Conservation (phyloP, 2,888 invertebrate genomes). For the Aelia acuminata region DNA sequence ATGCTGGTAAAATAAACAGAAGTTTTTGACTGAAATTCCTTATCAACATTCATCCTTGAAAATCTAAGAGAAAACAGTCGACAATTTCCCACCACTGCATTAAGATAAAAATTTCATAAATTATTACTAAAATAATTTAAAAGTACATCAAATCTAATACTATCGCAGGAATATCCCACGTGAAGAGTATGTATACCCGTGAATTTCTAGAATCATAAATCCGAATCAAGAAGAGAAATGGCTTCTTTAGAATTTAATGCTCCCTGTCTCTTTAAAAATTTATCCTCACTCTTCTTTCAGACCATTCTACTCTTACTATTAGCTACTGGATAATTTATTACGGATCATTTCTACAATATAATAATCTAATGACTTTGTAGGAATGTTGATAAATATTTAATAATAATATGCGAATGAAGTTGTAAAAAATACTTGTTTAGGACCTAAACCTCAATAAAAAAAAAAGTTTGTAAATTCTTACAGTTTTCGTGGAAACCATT, state of each 20-base stretch:
- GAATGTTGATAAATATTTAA: background rate
- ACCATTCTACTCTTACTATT: background rate
- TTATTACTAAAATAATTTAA: background rate
- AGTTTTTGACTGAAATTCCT: too few species aligned
- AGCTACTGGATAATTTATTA: background rate
- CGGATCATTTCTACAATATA: background rate
- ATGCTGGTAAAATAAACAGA: too few species aligned
- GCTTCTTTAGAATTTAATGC: constrained; percentile 42
- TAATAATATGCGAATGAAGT: background rate
- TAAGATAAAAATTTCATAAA: too few species aligned
- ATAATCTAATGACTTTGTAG: background rate
- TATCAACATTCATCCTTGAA: too few species aligned
- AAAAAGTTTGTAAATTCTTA: too few species aligned
- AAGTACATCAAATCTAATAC: background rate
- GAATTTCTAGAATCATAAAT: constrained; percentile 41
- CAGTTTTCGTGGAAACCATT: too few species aligned
- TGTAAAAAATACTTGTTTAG: too few species aligned
- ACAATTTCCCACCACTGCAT: too few species aligned
- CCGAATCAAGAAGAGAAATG: constrained; percentile 15
- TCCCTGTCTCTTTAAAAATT: constrained; percentile 25
- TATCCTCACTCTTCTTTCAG: background rate
- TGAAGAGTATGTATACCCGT: background rate
- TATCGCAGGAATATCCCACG: background rate
- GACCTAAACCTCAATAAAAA: too few species aligned
- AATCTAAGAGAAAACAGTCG: too few species aligned